A percentile compares a stretch with the other conserved stretches of the same genome.
Conservation (phyloP, 2,113 vertebrate genomes). For the Trogon surrucura region DNA sequence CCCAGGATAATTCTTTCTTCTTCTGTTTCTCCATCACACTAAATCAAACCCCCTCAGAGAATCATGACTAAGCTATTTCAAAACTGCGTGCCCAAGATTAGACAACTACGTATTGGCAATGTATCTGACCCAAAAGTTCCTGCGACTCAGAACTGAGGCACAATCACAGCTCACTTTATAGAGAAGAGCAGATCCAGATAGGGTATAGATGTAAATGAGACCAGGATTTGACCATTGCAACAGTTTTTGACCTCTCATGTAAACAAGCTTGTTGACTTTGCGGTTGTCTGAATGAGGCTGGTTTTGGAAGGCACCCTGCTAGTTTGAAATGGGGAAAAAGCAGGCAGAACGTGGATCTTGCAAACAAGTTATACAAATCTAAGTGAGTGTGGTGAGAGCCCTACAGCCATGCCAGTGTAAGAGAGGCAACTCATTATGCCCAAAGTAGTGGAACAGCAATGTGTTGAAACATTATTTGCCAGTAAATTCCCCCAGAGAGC, state of each 20-base stretch:
- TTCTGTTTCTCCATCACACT: neutral
- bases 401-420: neutral
- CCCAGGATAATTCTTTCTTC: neutral
- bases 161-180: neutral
- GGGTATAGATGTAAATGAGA: neutral
- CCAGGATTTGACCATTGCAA: neutral
- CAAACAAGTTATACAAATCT: neutral
- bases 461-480: neutral
- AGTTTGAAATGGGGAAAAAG: neutral
- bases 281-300: neutral
- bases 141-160: neutral
- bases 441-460: neutral
- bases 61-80: neutral
- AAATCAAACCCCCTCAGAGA: neutral
- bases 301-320: neutral
- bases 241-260: neutral
- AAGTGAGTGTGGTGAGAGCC: neutral
- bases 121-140: neutral
- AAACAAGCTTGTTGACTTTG: neutral
- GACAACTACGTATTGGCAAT: neutral
- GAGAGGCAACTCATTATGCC: neutral
- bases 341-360: neutral
- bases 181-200: neutral
- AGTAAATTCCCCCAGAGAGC: neutral
- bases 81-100: neutral